Conservation (phyloP, 2,113 vertebrate species). For the Sinosuthora webbiana region DNA sequence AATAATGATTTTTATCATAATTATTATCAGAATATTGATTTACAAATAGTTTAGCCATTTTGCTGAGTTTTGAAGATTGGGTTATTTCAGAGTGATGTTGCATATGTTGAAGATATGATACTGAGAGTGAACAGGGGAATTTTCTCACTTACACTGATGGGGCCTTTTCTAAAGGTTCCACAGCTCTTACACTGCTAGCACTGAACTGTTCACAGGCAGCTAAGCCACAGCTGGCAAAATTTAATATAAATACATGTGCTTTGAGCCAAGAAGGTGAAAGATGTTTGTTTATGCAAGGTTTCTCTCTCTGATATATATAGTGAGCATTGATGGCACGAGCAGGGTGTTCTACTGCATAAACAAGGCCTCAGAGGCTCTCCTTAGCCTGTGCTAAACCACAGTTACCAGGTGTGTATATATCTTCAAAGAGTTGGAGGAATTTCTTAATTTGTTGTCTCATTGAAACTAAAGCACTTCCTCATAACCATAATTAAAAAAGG, state of each 20-base stretch:
- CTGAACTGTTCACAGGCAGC: background rate
- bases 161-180: background rate
- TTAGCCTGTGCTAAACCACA: constrained; percentile 26
- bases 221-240: background rate
- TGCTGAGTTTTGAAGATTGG: background rate
- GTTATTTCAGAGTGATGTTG: background rate
- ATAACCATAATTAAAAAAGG: constrained; percentile 60
- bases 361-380: background rate
- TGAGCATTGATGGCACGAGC: background rate
- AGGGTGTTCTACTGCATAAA: background rate
- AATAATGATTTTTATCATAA: background rate
- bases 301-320: background rate
- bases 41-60: background rate
- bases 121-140: background rate
- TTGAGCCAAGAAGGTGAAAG: background rate
- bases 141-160: background rate
- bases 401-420: constrained; percentile 17
- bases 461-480: constrained; percentile 36
- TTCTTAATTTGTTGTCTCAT: constrained; percentile 48
- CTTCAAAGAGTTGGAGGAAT: constrained; percentile 44
- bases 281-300: background rate
- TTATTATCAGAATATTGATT: background rate
- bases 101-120: background rate
- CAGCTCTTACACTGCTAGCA: background rate
- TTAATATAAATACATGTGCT: background rate